A percentile compares a stretch with the other conserved stretches of the same genome.
phyloP scores from a whole-genome alignment of 1,140 invertebrate species.

The Scaptomyza graminum region DNA sequence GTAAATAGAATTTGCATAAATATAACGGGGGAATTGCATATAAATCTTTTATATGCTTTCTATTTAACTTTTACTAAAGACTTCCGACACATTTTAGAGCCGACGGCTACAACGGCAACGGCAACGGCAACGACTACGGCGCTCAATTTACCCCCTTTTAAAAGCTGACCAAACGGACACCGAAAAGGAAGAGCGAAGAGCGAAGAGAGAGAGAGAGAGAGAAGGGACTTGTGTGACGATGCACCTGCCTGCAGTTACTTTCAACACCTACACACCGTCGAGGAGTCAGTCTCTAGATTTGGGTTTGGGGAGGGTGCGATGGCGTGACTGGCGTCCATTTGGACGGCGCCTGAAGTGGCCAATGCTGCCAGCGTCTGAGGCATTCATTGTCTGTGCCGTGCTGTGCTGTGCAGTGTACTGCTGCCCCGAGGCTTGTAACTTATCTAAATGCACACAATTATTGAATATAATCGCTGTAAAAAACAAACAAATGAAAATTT shows the following conservation, averaged over 20 bases:
- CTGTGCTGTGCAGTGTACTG: background rate
- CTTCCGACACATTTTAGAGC: constrained; percentile 77
- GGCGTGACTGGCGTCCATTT: constrained; percentile 76
- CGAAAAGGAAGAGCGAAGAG: background rate
- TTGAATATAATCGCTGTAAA: constrained; percentile 79
- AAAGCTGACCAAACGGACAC: background rate
- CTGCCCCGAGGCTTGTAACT: constrained; percentile 68
- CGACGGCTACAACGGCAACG: constrained; percentile 14
- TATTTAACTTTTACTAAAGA: constrained; percentile 82
- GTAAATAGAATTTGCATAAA: constrained; percentile 64
- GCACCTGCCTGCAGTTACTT: constrained; percentile 63
- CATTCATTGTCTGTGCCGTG: constrained; percentile 23
- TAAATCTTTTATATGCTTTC: constrained; percentile 80
- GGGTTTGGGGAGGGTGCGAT: constrained; percentile 53
- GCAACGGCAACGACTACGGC: background rate
- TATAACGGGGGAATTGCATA: constrained; percentile 57
- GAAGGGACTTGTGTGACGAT: constrained; percentile 13
- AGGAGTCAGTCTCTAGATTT: background rate
- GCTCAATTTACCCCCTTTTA: constrained; percentile 7
- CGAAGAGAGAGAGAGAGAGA: background rate
- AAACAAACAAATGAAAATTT: constrained; percentile 68
- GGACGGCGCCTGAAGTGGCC: constrained; percentile 56
- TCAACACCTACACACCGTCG: constrained; percentile 75
- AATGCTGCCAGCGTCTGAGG: constrained; percentile 4
- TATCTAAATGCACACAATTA: constrained; percentile 83